Conservation (phyloP, 2,797 vertebrate species). For the Mormyrus proboscirostris region DNA sequence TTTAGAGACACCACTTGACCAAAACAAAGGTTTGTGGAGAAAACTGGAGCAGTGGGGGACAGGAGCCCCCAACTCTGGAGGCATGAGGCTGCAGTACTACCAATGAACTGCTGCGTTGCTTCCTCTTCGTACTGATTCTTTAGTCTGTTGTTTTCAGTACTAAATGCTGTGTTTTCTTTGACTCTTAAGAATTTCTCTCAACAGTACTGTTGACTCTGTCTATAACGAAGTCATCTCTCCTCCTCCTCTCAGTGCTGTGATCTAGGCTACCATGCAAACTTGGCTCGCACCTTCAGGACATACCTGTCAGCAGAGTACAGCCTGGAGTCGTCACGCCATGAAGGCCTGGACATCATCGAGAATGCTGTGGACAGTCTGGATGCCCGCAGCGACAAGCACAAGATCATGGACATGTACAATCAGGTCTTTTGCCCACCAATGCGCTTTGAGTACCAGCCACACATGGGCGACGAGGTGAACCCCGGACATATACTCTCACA, state of each 20-base stretch:
- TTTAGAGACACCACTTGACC: background rate
- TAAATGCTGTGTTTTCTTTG: background rate
- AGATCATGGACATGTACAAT: slow-evolving; percentile 90
- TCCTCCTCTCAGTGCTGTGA: slow-evolving; percentile 77
- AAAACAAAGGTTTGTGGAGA: background rate
- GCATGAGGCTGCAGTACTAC: background rate
- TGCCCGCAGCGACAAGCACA: slow-evolving; percentile 90
- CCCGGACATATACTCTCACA: background rate
- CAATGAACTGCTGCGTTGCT: background rate
- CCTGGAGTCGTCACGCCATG: slow-evolving; percentile 90
- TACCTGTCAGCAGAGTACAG: slow-evolving; percentile 97
- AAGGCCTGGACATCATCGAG: slow-evolving; percentile 88
- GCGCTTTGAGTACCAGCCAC: slow-evolving; percentile 94
- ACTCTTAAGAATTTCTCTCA: background rate
- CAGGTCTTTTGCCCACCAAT: slow-evolving; percentile 94
- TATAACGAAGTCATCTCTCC: background rate
- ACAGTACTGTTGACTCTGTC: background rate
- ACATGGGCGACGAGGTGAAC: slow-evolving; percentile 95
- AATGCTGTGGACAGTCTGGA: slow-evolving; percentile 90
- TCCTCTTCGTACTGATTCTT: background rate
- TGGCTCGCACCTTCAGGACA: slow-evolving; percentile 88
- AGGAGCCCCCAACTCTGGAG: background rate
- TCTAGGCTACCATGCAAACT: slow-evolving; percentile 87
- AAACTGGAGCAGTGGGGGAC: background rate
- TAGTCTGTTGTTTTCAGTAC: background rate